Evolutionary conservation across 2,888 invertebrate genomes (phyloP), one percentile per base, ranked within the genome.

Genomic region (Orthosia incerta): DNA sequence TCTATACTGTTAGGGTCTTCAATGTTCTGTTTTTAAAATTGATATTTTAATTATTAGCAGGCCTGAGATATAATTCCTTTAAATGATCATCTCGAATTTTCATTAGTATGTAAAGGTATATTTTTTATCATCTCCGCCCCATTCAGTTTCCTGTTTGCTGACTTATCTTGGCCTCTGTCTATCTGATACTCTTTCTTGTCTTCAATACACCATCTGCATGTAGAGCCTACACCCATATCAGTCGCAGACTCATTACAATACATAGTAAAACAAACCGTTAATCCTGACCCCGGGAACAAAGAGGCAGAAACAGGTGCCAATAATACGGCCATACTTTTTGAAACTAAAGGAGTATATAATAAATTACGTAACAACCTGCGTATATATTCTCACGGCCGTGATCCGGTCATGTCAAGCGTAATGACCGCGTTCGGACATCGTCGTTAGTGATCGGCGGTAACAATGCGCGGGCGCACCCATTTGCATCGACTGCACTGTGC

Each of bases 381-480:
- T 73, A 87, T 84, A 85, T 79, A 83, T 79, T 87, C 86, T 85
- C 87, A 85, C 85, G 85, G 66, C 81, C 84, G 71, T 81, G 87
- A 85, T 84, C 78, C 77, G 70, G 81, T 71, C 83, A 82, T 82
- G 87, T 87, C 87, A 85, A 73, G 76, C 86, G 88, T 91, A 91
- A 91, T 89, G 91, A 87, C 76, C 85, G 85, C 85, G 85, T 80
- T 83, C 83, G 87, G 87, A 89, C 91, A 90, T 88, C 89, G 88
- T 91, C 89, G 91, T 91, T 90, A 91, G 91, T 72, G 86, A 83
- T 80, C 85, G 78, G 74, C 86, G 86, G 85, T 87, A 87, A 91
- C 91, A 91, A 91, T 91, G 90, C 86, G 71, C 79, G 53, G 63
- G 80, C 80, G 86, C 86, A 76, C 71, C 80, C 79, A 91, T 91